These are phyloP conservation scores for Sylvilagus floridanus DNA, from an alignment of 2,797 vertebrate genomes.

Conservation along the genomic window DNA sequence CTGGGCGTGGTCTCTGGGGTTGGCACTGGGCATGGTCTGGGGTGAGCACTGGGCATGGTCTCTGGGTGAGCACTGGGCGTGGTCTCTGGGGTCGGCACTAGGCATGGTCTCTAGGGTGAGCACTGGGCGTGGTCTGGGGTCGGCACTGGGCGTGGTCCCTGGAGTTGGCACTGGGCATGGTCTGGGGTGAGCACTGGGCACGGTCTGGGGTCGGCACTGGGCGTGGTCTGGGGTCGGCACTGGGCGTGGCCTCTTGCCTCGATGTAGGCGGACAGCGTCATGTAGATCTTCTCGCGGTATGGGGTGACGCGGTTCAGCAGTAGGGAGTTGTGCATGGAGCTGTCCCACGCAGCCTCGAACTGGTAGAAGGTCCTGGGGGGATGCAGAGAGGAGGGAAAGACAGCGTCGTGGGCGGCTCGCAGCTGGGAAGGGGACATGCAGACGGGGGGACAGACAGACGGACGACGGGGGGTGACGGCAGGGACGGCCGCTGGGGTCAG, in stretches of 20 bases:
- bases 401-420: background rate
- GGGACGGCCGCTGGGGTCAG: conserved; percentile 76
- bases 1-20: no score
- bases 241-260: conserved; percentile 89
- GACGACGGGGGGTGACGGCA: conserved; percentile 37
- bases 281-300: conserved; percentile 98
- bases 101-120: no score
- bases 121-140: no score
- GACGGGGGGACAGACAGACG: conserved; percentile 74
- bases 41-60: no score
- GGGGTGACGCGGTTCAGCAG: conserved; percentile 98
- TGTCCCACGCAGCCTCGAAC: conserved; percentile 98
- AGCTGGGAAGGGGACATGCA: background rate
- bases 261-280: conserved; percentile 97
- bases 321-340: conserved; percentile 99
- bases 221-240: background rate
- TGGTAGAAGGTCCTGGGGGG: conserved; percentile 95
- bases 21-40: no score
- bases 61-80: no score
- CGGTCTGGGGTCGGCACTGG: no score
- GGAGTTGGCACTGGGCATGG: no score
- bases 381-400: conserved; percentile 63
- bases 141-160: no score
- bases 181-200: no score
- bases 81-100: no score